Evolutionary conservation across 2,113 vertebrate genomes (phyloP).

Genomic region (Hippolais icterina): DNA sequence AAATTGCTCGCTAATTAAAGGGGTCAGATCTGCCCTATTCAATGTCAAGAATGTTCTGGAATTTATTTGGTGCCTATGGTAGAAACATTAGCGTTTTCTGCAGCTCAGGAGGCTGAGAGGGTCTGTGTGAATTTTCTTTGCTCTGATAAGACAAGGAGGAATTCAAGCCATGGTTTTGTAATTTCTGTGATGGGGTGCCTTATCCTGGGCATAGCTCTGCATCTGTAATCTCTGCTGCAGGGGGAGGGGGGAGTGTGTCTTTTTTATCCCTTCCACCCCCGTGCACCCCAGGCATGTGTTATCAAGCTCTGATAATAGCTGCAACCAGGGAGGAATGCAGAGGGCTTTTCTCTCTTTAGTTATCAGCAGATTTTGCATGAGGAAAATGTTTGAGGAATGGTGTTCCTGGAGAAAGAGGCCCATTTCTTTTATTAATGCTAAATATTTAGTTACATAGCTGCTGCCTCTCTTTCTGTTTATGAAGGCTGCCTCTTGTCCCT

Average conservation of each 20-base stretch:
- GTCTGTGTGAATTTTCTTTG: not conserved
- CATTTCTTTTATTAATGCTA: not conserved
- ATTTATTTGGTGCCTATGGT: not conserved
- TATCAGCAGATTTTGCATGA: not conserved
- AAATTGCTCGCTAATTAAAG: not conserved
- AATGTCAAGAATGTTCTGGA: conserved; percentile 7
- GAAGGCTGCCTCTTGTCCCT: not conserved
- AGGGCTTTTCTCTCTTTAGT: conserved; percentile 12
- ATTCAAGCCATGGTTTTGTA: not conserved
- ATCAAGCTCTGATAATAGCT: not conserved
- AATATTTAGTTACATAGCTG: not conserved
- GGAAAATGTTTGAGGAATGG: not conserved
- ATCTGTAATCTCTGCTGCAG: not conserved
- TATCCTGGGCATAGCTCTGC: not conserved
- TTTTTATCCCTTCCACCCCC: not conserved
- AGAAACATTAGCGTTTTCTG: not conserved
- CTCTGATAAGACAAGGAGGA: not conserved
- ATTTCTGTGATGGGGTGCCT: not conserved
- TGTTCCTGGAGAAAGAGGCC: not conserved
- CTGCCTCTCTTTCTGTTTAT: not conserved
- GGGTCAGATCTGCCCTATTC: not conserved
- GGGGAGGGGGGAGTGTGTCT: not conserved
- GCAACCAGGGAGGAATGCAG: not conserved
- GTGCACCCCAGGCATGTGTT: not conserved
- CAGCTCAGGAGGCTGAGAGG: not conserved